Evolutionary conservation across 2,797 vertebrate species (phyloP).

Genomic region (Sebastiscus tertius): DNA sequence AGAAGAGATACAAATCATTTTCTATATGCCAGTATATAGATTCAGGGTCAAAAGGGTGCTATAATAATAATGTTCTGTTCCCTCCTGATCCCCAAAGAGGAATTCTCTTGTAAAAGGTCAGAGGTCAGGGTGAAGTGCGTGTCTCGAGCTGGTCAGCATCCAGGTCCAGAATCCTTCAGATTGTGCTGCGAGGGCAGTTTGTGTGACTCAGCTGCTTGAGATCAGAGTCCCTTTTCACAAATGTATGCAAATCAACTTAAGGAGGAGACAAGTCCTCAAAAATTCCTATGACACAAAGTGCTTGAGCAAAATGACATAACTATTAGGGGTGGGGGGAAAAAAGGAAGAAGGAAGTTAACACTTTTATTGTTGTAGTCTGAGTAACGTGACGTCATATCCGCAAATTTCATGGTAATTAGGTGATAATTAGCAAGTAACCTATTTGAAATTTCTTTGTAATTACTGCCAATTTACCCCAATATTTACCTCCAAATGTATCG

Average conservation of each 20-base stretch:
- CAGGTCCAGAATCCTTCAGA: not conserved
- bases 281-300: not conserved
- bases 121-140: not conserved
- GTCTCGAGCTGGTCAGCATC: conserved; percentile 3
- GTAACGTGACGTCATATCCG: too few species aligned
- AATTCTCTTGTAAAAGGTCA: not conserved
- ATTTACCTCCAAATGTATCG: too few species aligned
- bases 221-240: not conserved
- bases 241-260: conserved; percentile 1
- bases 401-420: too few species aligned
- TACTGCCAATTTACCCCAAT: too few species aligned
- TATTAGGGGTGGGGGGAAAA: too few species aligned
- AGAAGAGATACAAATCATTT: not conserved
- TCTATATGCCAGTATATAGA: not conserved
- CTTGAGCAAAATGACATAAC: not conserved
- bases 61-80: not conserved
- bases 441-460: too few species aligned
- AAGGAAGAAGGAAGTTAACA: too few species aligned
- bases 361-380: too few species aligned
- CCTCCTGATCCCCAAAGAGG: not conserved
- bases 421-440: too few species aligned
- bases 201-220: conserved; percentile 27
- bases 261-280: not conserved
- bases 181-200: not conserved
- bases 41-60: not conserved